These are phyloP conservation scores for Sebastes trivittatus DNA, from an alignment of 2,797 vertebrate species.

Conservation along the genomic window DNA sequence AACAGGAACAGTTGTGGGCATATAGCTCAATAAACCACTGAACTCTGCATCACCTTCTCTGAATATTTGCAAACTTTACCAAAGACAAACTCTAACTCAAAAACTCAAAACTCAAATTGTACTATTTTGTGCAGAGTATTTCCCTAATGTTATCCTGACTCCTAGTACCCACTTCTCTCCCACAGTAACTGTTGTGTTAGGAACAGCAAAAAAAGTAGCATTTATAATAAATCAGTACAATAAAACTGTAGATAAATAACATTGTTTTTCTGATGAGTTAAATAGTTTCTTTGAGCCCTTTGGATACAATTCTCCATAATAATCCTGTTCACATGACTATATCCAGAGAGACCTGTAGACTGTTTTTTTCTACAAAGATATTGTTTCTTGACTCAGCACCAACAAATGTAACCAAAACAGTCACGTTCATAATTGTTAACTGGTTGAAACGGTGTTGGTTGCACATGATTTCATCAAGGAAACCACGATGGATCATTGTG, in stretches of 20 bases:
- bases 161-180: background rate
- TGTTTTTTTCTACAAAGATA: background rate
- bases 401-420: background rate
- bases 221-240: background rate
- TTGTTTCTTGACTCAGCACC: background rate
- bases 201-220: background rate
- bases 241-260: background rate
- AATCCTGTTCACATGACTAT: background rate
- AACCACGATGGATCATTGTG: background rate
- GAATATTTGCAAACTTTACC: background rate
- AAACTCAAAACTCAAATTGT: background rate
- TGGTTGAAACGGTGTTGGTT: background rate
- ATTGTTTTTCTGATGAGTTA: background rate
- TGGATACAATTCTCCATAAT: background rate
- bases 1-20: background rate
- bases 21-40: background rate
- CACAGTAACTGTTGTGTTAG: background rate
- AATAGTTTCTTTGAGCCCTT: background rate
- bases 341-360: background rate
- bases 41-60: background rate
- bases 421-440: background rate
- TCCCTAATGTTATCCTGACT: background rate
- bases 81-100: background rate
- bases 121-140: background rate
- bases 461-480: conserved; percentile 9